Percentiles rank a stretch among this genome's conserved stretches.
phyloP scores from a whole-genome alignment of 1,140 invertebrate genomes.

The Agrilus planipennis region DNA sequence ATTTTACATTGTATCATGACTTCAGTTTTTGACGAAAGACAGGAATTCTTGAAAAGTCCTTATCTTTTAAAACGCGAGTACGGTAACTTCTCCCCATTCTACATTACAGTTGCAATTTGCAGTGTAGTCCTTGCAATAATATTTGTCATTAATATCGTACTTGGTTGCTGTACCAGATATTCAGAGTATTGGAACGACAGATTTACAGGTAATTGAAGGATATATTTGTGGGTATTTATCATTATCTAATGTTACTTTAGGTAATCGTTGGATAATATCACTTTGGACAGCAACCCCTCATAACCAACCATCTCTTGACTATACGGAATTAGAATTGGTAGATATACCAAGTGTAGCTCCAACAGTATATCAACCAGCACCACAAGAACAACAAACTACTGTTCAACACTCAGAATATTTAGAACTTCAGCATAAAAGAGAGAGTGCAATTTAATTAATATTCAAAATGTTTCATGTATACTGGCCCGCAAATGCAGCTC shows the following conservation, averaged over 20 bases:
- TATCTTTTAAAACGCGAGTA: constrained; percentile 48
- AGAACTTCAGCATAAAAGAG: constrained; percentile 58
- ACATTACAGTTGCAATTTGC: constrained; percentile 65
- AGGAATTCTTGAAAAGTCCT: too few relatives aligned
- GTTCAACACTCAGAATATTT: constrained; percentile 46
- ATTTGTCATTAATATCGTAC: constrained; percentile 60
- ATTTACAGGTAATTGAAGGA: constrained; percentile 52
- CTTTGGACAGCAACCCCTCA: constrained; percentile 72
- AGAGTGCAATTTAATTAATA: constrained; percentile 59
- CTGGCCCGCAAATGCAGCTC: constrained; percentile 51
- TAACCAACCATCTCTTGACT: constrained; percentile 69
- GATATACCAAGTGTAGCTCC: constrained; percentile 17
- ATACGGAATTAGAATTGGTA: constrained; percentile 51
- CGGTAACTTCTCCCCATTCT: constrained; percentile 45
- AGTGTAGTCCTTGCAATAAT: constrained; percentile 54
- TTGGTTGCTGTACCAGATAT: constrained; percentile 68
- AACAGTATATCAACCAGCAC: constrained; percentile 29
- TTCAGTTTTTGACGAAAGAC: too few relatives aligned
- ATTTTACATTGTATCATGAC: too few relatives aligned
- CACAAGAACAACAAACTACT: constrained; percentile 15
- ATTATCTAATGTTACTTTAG: constrained; percentile 34
- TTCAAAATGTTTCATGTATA: constrained; percentile 30
- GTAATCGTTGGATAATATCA: constrained; percentile 70
- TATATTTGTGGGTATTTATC: neutral
- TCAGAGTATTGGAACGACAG: constrained; percentile 68